phyloP scores from a whole-genome alignment of 2,888 invertebrate species.

The Drosophila prolongata region DNA sequence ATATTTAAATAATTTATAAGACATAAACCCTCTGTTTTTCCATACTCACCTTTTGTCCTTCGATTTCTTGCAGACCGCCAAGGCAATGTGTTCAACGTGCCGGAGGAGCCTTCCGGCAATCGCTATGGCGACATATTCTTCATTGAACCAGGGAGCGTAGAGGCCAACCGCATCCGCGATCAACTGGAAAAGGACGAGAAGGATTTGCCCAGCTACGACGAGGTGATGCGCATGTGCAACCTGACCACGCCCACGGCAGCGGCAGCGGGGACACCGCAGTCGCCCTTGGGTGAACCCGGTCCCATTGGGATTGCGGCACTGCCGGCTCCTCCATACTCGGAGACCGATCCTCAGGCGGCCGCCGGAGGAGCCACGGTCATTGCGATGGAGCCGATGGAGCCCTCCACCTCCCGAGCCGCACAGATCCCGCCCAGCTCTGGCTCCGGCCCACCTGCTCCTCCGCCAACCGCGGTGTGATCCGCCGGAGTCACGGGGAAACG shows the following conservation, averaged over 20 bases:
- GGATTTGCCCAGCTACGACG: constrained; percentile 82
- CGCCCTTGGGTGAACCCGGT: constrained; percentile 13
- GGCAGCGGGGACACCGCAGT: constrained; percentile 29
- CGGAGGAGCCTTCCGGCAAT: constrained; percentile 58
- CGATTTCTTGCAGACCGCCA: constrained; percentile 72
- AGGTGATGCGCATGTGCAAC: constrained; percentile 82
- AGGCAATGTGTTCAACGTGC: constrained; percentile 61
- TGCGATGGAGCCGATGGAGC: constrained; percentile 45
- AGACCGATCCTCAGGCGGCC: constrained; percentile 48
- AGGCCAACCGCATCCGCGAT: constrained; percentile 74
- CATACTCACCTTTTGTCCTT: not conserved
- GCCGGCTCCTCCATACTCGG: constrained; percentile 71
- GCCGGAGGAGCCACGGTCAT: constrained; percentile 8
- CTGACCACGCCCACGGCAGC: constrained; percentile 56
- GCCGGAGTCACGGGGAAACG: constrained; percentile 7
- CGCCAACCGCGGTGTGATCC: constrained; percentile 23
- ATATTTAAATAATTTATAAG: no score
- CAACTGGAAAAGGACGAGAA: constrained; percentile 82
- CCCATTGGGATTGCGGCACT: constrained; percentile 65
- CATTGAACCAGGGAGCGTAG: constrained; percentile 75
- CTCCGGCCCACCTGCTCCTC: constrained; percentile 14
- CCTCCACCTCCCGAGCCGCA: constrained; percentile 71
- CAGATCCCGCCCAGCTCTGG: constrained; percentile 36
- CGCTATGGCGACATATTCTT: constrained; percentile 80
- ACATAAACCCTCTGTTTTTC: not conserved